A percentile compares a stretch with the other conserved stretches of the same genome.
phyloP scores from a whole-genome alignment of 2,797 vertebrate species.

The Spinus olivaceus region DNA sequence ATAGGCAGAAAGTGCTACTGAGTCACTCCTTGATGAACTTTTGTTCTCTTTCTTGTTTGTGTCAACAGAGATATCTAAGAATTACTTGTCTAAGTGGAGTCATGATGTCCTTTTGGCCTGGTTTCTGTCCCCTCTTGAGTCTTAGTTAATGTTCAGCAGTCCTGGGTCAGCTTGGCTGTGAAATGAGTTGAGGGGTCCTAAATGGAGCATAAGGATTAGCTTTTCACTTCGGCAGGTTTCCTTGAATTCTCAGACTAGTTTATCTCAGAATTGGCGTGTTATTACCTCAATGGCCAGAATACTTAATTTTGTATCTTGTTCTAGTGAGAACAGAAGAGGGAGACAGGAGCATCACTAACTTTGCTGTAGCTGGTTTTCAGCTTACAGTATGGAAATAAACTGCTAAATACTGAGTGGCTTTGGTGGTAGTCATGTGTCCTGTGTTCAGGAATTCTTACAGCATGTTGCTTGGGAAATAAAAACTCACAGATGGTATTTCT shows the following conservation, averaged over 20 bases:
- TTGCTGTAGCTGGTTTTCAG: background rate
- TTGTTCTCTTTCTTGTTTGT: background rate
- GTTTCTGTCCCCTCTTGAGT: background rate
- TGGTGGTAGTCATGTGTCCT: background rate
- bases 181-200: background rate
- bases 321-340: background rate
- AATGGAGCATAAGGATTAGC: accelerated
- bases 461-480: background rate
- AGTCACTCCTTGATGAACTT: background rate
- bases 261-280: accelerated
- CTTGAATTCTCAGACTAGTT: background rate
- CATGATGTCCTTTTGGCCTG: background rate
- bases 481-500: background rate
- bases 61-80: background rate
- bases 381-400: background rate
- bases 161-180: background rate
- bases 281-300: background rate
- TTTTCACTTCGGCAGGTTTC: background rate
- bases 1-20: background rate
- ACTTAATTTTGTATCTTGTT: background rate
- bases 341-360: accelerated
- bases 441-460: background rate
- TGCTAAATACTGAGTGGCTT: background rate
- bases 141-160: background rate
- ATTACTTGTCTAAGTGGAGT: background rate